These are phyloP conservation scores for Aldabrachelys gigantea DNA, from an alignment of 2,113 vertebrate genomes.

Conservation along the genomic window DNA sequence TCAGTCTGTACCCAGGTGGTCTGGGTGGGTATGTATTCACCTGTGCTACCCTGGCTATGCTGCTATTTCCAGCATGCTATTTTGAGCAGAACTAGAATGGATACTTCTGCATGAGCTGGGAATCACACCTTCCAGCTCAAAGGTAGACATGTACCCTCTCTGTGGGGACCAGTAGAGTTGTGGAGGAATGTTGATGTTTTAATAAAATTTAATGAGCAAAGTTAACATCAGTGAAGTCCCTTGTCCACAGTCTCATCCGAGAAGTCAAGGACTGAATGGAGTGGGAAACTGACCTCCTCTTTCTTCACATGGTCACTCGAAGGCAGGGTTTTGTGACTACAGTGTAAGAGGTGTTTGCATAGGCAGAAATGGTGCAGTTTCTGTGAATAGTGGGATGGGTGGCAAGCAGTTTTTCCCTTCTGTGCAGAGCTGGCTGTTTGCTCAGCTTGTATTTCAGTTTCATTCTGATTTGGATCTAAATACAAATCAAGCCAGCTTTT, in stretches of 20 bases:
- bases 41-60: not conserved
- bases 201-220: not conserved
- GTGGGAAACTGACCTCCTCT: not conserved
- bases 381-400: not conserved
- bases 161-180: not conserved
- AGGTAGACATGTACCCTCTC: not conserved
- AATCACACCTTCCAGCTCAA: not conserved
- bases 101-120: not conserved
- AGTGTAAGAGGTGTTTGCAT: not conserved
- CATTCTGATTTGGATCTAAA: not conserved
- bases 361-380: not conserved
- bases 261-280: not conserved
- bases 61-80: not conserved
- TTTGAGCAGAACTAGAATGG: not conserved
- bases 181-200: not conserved
- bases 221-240: not conserved
- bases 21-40: not conserved
- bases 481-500: not conserved
- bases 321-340: not conserved
- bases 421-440: not conserved
- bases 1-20: not conserved
- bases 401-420: not conserved
- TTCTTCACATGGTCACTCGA: not conserved
- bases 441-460: not conserved
- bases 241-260: not conserved